A percentile compares a stretch with the other conserved stretches of the same genome.
These are phyloP conservation scores for Menura novaehollandiae DNA, from an alignment of 2,113 vertebrate species.

Conservation along the genomic window DNA sequence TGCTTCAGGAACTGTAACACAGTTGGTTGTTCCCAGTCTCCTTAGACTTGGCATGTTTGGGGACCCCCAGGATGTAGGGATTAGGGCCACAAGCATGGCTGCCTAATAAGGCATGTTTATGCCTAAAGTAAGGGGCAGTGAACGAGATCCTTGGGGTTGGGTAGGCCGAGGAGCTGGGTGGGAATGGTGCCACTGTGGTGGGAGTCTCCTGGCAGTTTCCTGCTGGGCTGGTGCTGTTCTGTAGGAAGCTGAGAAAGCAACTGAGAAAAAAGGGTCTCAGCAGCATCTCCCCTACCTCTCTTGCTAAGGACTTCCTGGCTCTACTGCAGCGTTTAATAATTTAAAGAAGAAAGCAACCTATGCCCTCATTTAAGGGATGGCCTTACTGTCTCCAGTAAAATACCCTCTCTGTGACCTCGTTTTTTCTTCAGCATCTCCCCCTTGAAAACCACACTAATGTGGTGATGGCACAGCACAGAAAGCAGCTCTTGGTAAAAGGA, in stretches of 20 bases:
- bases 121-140: not conserved
- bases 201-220: not conserved
- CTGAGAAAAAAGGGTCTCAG: not conserved
- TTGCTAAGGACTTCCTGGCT: not conserved
- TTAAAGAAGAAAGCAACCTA: not conserved
- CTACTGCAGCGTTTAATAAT: not conserved
- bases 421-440: not conserved
- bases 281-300: not conserved
- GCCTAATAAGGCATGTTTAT: fast-evolving
- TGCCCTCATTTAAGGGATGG: not conserved
- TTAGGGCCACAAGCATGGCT: not conserved
- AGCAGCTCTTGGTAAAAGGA: not conserved
- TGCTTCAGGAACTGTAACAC: not conserved
- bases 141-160: not conserved
- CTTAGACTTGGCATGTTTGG: fast-evolving
- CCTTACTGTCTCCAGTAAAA: not conserved
- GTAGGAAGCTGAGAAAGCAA: not conserved
- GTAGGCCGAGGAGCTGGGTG: not conserved
- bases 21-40: fast-evolving
- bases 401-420: not conserved
- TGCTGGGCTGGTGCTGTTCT: not conserved
- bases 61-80: fast-evolving
- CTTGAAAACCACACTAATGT: not conserved
- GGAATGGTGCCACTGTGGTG: not conserved
- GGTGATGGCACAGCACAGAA: not conserved